Percentiles rank a stretch among this genome's conserved stretches.
These are phyloP conservation scores for Drosophila erecta DNA, from an alignment of 1,140 invertebrate genomes.

Conservation along the genomic window DNA sequence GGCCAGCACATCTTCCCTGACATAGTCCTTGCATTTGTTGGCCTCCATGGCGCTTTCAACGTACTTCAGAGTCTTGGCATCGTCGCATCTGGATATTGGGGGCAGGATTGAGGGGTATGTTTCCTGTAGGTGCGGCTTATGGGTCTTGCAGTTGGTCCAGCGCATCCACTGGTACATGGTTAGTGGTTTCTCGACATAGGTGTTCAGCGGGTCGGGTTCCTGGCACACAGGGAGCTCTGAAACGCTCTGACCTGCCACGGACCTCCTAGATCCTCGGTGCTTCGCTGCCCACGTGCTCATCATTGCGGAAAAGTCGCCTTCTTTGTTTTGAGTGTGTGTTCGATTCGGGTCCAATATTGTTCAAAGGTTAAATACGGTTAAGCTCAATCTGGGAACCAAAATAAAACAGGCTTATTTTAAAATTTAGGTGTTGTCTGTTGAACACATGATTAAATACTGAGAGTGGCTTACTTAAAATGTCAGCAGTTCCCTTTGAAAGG, in stretches of 20 bases:
- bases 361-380: background rate
- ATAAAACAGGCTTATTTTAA: slow-evolving; percentile 18
- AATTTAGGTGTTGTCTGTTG: slow-evolving; percentile 30
- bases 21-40: slow-evolving; percentile 32
- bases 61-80: background rate
- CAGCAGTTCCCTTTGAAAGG: background rate
- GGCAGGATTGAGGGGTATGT: slow-evolving; percentile 50
- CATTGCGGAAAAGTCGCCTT: background rate
- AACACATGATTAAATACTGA: slow-evolving; percentile 13
- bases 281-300: slow-evolving; percentile 1
- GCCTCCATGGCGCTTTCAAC: slow-evolving; percentile 26
- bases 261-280: background rate
- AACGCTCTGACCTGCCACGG: background rate
- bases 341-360: slow-evolving; percentile 35
- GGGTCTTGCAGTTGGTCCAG: slow-evolving; percentile 42
- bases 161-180: slow-evolving; percentile 41
- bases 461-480: background rate
- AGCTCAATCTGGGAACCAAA: slow-evolving; percentile 12
- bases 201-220: slow-evolving; percentile 9
- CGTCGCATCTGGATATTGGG: slow-evolving; percentile 30
- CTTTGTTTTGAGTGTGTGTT: background rate
- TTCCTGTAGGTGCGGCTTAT: slow-evolving; percentile 12
- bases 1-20: slow-evolving; percentile 28
- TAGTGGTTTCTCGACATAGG: background rate
- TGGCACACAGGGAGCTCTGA: background rate